Evolutionary conservation across 2,888 invertebrate genomes (phyloP).

Genomic region (Psylliodes chrysocephalus): DNA sequence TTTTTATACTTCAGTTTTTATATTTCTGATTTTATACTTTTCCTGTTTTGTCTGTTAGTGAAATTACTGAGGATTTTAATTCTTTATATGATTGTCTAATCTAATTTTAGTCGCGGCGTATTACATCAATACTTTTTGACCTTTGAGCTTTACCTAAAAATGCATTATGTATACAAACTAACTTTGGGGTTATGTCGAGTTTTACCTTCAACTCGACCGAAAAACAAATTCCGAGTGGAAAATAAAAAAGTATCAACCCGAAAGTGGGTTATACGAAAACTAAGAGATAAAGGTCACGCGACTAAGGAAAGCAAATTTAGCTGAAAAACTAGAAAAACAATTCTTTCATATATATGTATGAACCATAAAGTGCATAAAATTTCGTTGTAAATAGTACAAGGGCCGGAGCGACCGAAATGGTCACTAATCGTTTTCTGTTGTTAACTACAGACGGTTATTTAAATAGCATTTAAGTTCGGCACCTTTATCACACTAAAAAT

Average conservation of each 20-base stretch:
- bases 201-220: neutral
- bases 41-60: too few species aligned
- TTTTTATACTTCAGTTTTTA: too few species aligned
- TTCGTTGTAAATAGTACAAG: constrained; percentile 9
- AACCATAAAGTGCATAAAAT: constrained; percentile 4
- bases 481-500: too few species aligned
- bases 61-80: too few species aligned
- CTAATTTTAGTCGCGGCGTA: too few species aligned
- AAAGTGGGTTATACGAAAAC: constrained; percentile 20
- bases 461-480: too few species aligned
- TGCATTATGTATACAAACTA: constrained; percentile 1
- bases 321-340: constrained; percentile 20
- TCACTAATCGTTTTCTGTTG: too few species aligned
- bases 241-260: constrained; percentile 6
- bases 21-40: too few species aligned
- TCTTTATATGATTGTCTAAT: too few species aligned
- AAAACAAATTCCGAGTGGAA: constrained; percentile 14
- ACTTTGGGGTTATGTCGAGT: neutral
- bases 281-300: constrained; percentile 6
- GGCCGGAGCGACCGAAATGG: neutral
- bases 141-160: constrained; percentile 1
- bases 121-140: too few species aligned
- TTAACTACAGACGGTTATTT: too few species aligned
- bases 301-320: neutral
- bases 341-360: constrained; percentile 14